Evolutionary conservation across 2,113 vertebrate genomes (phyloP), one percentile per base, ranked within the genome.

Genomic region (Sitta europaea): DNA sequence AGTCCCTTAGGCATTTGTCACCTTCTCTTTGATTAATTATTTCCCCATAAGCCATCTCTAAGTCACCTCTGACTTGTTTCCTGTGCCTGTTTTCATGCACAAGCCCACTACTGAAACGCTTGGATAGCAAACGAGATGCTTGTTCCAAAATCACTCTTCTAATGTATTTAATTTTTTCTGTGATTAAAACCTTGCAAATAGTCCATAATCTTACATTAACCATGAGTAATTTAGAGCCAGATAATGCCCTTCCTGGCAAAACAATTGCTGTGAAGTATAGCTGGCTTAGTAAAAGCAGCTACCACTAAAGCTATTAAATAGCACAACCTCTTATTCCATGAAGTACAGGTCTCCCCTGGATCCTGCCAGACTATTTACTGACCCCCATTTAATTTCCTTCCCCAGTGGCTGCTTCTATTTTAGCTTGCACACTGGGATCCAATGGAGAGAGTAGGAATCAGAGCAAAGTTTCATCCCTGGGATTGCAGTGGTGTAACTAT

Each of bases 261-360:
- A 76, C 15, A 84, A 35, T 4, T 62, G 50, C 33, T 71, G 22
- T 29, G 40, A 38, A 70, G 36, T 25, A 27, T 8, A 79, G 57
- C 40, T 88, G 73, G 72, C 71, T 93, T 91, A 89, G 23, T 73
- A 58, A 84, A 65, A 89, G 61, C 66, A 97, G 91, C 63, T 57
- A 86, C 6, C 35, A 48, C 48, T 51, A 59, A 48, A 70, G 40
- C 57, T 62, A 50, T 45, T 75, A 78, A 63, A 59, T 6, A 80
- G 70, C 38, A 68, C 29, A 53, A 3, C 33, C 24, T 70, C 50
- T 65, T 67, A 86, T 43, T 73, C 54, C 35, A 14, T 31, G 68
- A 48, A 75, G 36, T 16, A 27, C 31, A 66, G 48, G 42, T 80
- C 55, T 86, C 27, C 38, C 29, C 43, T 65, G 40, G 33, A 59